These are phyloP conservation scores for Danaus melanippus DNA, from an alignment of 1,140 invertebrate genomes.

Conservation along the genomic window DNA sequence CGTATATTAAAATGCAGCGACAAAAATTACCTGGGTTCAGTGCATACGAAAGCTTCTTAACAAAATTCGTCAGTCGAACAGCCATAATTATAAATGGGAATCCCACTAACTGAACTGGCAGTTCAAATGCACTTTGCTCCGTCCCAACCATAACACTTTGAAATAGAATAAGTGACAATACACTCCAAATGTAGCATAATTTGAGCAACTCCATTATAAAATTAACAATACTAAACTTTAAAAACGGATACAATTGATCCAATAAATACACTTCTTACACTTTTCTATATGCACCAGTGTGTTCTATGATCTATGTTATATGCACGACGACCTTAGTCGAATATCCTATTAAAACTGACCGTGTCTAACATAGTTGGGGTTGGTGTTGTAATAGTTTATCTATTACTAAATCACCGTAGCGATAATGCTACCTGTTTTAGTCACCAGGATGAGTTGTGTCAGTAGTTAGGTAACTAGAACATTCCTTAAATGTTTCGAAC, in stretches of 20 bases:
- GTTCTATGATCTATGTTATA: conserved; percentile 12
- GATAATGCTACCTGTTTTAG: conserved; percentile 26
- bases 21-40: conserved; percentile 81
- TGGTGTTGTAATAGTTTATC: conserved; percentile 45
- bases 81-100: conserved; percentile 87
- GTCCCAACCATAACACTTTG: conserved; percentile 46
- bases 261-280: conserved; percentile 6
- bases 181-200: conserved; percentile 45
- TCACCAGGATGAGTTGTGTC: conserved; percentile 25
- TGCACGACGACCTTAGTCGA: conserved; percentile 41
- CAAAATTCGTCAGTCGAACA: conserved; percentile 85
- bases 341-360: conserved; percentile 48
- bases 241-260: conserved; percentile 4
- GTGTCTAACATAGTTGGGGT: conserved; percentile 32
- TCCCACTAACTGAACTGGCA: conserved; percentile 86
- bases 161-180: conserved; percentile 41
- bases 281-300: conserved; percentile 1
- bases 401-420: conserved; percentile 36
- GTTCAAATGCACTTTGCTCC: conserved; percentile 76
- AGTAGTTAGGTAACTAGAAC: conserved; percentile 20
- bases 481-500: conserved; percentile 16
- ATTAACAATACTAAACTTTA: not conserved
- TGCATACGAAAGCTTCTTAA: conserved; percentile 86
- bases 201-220: conserved; percentile 49
- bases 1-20: too few species aligned